Evolutionary conservation across 2,888 invertebrate species (phyloP).

Genomic region (Altica lythri): DNA sequence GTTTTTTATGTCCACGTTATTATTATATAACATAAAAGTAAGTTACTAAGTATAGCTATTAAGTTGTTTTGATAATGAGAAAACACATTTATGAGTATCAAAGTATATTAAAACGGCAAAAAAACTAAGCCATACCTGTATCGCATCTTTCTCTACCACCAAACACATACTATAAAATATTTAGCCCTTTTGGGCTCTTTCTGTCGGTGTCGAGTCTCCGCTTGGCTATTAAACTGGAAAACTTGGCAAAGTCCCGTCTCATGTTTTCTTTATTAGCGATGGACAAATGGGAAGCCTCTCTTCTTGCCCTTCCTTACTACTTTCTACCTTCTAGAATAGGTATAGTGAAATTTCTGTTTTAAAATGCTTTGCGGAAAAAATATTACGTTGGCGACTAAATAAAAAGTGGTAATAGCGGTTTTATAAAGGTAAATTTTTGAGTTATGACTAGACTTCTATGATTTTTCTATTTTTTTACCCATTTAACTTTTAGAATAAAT

Average conservation of each 20-base stretch:
- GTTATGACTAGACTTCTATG: neutral
- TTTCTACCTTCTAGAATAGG: neutral
- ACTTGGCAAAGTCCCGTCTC: slow-evolving; percentile 34
- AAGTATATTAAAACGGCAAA: too few relatives aligned
- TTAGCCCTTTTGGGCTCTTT: slow-evolving; percentile 18
- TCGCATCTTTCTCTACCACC: too few relatives aligned
- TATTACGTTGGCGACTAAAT: neutral
- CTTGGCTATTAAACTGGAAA: slow-evolving; percentile 37
- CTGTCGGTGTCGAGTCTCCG: slow-evolving; percentile 15
- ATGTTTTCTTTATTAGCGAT: slow-evolving; percentile 40
- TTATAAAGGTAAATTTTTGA: neutral
- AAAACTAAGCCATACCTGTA: too few relatives aligned
- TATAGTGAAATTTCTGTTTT: slow-evolving; percentile 4
- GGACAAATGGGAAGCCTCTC: slow-evolving; percentile 24
- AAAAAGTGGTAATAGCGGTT: neutral
- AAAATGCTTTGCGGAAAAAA: slow-evolving; percentile 5
- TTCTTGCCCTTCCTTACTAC: neutral
- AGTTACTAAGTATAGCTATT: too few relatives aligned
- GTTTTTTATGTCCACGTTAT: too few relatives aligned
- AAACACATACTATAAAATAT: slow-evolving; percentile 25
- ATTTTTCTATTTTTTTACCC: too few relatives aligned
- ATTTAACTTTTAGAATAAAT: too few relatives aligned
- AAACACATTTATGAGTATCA: too few relatives aligned
- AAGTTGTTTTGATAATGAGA: too few relatives aligned
- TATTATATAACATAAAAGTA: too few relatives aligned